Conservation (phyloP, 1,140 invertebrate genomes). For the Cotesia chilonis region DNA sequence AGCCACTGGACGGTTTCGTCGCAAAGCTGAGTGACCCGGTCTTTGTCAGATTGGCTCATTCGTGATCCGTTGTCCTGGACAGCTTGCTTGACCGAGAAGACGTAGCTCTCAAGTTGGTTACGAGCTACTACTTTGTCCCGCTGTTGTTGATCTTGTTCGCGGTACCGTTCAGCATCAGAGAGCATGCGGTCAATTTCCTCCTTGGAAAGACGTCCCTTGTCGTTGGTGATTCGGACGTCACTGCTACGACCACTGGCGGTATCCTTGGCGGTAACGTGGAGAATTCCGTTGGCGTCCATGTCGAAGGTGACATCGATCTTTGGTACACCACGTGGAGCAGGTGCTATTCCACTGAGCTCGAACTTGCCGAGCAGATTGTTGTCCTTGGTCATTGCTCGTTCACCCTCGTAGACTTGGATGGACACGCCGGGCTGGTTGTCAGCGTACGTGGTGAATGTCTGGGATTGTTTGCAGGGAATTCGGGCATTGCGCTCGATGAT, state of each 20-base stretch:
- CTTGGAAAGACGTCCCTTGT: conserved; percentile 68
- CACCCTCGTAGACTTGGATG: conserved; percentile 77
- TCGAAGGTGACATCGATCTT: conserved; percentile 77
- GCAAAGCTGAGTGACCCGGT: conserved; percentile 58
- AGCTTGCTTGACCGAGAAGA: conserved; percentile 74
- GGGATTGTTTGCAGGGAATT: conserved; percentile 72
- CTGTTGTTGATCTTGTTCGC: conserved; percentile 68
- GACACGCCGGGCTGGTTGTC: conserved; percentile 77
- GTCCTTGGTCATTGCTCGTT: conserved; percentile 73
- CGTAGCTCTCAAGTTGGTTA: conserved; percentile 77
- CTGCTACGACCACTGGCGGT: conserved; percentile 65
- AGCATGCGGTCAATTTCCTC: conserved; percentile 73
- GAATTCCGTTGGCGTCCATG: conserved; percentile 75
- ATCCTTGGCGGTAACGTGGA: conserved; percentile 69
- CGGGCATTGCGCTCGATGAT: conserved; percentile 71
- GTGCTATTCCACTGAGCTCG: conserved; percentile 69
- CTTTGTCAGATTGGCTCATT: conserved; percentile 55
- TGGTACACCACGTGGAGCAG: conserved; percentile 68
- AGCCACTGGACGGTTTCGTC: conserved; percentile 66
- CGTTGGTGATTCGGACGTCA: conserved; percentile 70
- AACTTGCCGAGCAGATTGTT: conserved; percentile 83
- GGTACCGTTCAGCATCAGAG: conserved; percentile 74
- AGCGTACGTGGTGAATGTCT: conserved; percentile 73
- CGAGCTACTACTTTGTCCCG: conserved; percentile 70
- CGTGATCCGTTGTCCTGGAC: conserved; percentile 57